Conservation (phyloP, 1,140 invertebrate species). For the Proctacanthus coquilletti region DNA sequence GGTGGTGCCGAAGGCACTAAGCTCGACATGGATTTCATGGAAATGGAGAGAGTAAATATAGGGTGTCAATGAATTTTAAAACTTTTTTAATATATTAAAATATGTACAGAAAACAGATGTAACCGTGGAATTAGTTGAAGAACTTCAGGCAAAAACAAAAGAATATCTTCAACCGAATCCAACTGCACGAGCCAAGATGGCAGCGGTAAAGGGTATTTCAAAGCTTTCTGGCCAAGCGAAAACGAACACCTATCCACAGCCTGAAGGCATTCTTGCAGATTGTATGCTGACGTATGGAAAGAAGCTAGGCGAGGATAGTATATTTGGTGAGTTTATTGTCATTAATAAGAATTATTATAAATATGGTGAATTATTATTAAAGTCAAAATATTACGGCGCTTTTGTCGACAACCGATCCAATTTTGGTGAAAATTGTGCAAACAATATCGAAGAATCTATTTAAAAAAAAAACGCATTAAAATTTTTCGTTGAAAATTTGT, state of each 20-base stretch:
- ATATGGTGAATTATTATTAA: neutral
- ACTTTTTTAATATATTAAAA: constrained; percentile 6
- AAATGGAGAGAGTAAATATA: constrained; percentile 90
- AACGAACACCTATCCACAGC: constrained; percentile 91
- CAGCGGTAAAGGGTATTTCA: constrained; percentile 80
- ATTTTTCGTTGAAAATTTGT: no score
- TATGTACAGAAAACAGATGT: constrained; percentile 80
- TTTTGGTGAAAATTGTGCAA: no score
- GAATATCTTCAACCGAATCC: constrained; percentile 99
- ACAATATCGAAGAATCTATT: no score
- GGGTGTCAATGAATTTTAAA: neutral
- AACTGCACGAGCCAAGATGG: constrained; percentile 86
- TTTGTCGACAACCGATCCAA: no score
- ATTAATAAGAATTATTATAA: neutral
- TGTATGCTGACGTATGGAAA: constrained; percentile 92
- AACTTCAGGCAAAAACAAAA: constrained; percentile 91
- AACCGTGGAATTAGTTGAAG: constrained; percentile 87
- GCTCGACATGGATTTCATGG: constrained; percentile 93
- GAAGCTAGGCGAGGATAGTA: constrained; percentile 87
- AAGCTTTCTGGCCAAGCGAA: constrained; percentile 78
- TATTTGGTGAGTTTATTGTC: constrained; percentile 57
- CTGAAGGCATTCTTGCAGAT: constrained; percentile 93
- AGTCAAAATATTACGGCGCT: neutral
- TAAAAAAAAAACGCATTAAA: no score
- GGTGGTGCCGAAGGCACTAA: constrained; percentile 98